Evolutionary conservation across 2,797 vertebrate genomes (phyloP).

Genomic region (Pristis pectinata): DNA sequence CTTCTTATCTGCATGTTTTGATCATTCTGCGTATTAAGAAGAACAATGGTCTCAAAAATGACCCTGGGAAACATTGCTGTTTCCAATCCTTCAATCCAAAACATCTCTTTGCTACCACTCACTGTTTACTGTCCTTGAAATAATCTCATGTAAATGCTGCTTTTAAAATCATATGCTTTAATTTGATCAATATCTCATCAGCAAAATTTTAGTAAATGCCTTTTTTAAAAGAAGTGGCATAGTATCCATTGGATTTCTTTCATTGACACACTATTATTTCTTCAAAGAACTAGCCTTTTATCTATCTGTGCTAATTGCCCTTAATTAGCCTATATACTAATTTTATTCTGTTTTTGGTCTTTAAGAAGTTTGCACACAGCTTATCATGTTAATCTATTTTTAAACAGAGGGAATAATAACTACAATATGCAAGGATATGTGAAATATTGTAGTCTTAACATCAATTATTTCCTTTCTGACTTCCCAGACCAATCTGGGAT

Average conservation of each 20-base stretch:
- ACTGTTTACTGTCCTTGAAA: not conserved
- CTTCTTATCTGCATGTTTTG: not conserved
- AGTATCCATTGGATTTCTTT: not conserved
- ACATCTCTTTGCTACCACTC: not conserved
- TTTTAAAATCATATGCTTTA: not conserved
- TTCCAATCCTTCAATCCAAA: not conserved
- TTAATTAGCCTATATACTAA: not conserved
- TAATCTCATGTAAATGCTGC: not conserved
- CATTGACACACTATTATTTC: not conserved
- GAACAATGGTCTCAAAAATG: not conserved
- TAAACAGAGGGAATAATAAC: not conserved
- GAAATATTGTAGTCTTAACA: not conserved
- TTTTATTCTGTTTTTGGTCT: not conserved
- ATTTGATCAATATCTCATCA: not conserved
- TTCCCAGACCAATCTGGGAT: not conserved
- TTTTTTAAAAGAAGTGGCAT: not conserved
- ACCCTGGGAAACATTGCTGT: not conserved
- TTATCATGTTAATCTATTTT: not conserved
- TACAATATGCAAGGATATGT: not conserved
- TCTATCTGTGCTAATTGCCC: not conserved
- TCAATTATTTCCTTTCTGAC: not conserved
- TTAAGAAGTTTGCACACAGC: not conserved
- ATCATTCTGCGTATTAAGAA: not conserved
- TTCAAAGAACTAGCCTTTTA: not conserved
- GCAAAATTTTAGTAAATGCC: not conserved